Percentiles rank a stretch among this genome's conserved stretches.
These are phyloP conservation scores for Plotosus lineatus DNA, from an alignment of 2,113 vertebrate species.

Conservation along the genomic window DNA sequence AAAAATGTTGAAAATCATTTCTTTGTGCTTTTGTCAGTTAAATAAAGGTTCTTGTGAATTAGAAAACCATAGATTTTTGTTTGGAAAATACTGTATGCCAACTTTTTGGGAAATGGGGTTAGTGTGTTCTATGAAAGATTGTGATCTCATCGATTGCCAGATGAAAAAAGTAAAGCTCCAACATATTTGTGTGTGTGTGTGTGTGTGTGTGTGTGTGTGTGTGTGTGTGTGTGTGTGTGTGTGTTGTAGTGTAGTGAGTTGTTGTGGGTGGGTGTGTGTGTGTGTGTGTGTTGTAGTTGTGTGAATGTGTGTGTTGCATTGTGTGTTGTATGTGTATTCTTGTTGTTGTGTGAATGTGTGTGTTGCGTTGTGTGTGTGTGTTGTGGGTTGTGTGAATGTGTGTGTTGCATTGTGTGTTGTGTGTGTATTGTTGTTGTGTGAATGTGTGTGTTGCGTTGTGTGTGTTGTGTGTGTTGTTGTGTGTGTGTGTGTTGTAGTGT, in stretches of 20 bases:
- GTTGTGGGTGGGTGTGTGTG: constrained; percentile 6
- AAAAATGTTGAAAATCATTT: too few species aligned
- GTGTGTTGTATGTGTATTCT: background rate
- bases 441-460: constrained; percentile 9
- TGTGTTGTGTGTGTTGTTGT: background rate
- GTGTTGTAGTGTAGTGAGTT: too few species aligned
- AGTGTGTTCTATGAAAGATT: background rate
- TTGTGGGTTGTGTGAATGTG: background rate
- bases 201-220: constrained; percentile 1
- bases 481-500: constrained; percentile 9
- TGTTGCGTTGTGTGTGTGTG: constrained; percentile 1
- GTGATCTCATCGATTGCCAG: background rate
- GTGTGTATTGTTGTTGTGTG: background rate
- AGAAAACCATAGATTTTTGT: too few species aligned
- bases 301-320: background rate
- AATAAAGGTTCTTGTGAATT: too few species aligned
- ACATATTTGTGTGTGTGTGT: background rate
- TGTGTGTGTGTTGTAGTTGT: constrained; percentile 4
- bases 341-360: constrained; percentile 3
- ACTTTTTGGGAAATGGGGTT: too few species aligned
- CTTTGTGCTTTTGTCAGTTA: too few species aligned
- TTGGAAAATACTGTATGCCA: too few species aligned
- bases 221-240: background rate
- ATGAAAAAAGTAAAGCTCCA: constrained; percentile 21
- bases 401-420: background rate